These are phyloP conservation scores for Trachops cirrhosus DNA, from an alignment of 2,797 vertebrate genomes.

Conservation along the genomic window DNA sequence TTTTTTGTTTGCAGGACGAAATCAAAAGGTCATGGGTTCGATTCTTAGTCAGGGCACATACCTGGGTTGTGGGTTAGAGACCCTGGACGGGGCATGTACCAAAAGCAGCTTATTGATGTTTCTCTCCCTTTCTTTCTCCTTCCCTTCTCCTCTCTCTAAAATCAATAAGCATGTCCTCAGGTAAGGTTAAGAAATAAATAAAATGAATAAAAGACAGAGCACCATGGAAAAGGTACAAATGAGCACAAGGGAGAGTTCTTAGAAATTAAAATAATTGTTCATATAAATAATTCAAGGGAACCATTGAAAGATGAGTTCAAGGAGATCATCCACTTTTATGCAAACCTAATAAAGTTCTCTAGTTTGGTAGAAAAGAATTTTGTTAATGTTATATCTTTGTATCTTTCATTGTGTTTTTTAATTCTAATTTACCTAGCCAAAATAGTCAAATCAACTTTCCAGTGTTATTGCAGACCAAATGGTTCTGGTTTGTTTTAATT, in stretches of 20 bases:
- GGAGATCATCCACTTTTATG: neutral
- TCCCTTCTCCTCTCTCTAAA: too few species aligned
- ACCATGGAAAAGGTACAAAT: neutral
- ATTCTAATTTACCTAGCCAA: neutral
- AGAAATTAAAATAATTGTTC: neutral
- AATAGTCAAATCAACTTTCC: neutral
- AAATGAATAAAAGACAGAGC: conserved; percentile 31
- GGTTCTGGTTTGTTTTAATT: neutral
- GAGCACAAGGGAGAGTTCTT: neutral
- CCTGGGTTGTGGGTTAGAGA: too few species aligned
- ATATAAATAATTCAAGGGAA: neutral
- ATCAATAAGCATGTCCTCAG: too few species aligned
- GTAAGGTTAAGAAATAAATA: neutral
- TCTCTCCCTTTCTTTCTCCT: too few species aligned
- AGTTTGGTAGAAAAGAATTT: neutral
- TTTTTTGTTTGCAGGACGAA: too few species aligned
- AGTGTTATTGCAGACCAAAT: neutral
- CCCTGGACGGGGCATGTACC: too few species aligned
- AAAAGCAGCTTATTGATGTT: too few species aligned
- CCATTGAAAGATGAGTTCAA: neutral
- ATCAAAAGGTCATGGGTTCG: too few species aligned
- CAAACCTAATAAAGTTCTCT: neutral
- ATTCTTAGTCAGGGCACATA: too few species aligned
- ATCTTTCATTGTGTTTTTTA: neutral
- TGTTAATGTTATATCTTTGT: neutral